phyloP scores from a whole-genome alignment of 2,888 invertebrate genomes.

The Ochropacha duplaris region DNA sequence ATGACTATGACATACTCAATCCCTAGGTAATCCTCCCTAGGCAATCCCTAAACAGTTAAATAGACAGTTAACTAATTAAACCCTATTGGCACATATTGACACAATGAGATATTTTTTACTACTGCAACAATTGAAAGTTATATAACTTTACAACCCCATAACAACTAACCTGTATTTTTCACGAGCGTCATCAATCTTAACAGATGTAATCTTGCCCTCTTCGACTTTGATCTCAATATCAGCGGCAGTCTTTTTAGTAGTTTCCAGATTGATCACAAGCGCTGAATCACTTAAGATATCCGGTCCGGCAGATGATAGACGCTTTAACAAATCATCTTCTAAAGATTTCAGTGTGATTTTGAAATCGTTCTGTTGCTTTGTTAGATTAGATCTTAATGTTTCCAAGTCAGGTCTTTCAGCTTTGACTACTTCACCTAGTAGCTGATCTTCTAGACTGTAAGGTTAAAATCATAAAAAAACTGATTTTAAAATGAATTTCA shows the following conservation, averaged over 20 bases:
- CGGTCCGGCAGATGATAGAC: slow-evolving; percentile 94
- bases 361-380: slow-evolving; percentile 96
- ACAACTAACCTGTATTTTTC: slow-evolving; percentile 88
- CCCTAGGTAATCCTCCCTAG: too few species aligned
- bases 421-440: slow-evolving; percentile 96
- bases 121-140: too few species aligned
- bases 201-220: slow-evolving; percentile 93
- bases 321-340: slow-evolving; percentile 94
- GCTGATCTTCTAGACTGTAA: slow-evolving; percentile 91
- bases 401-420: slow-evolving; percentile 96
- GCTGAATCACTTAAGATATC: slow-evolving; percentile 95
- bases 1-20: too few species aligned
- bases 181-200: slow-evolving; percentile 94
- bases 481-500: too few species aligned
- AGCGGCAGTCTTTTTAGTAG: slow-evolving; percentile 95
- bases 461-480: neutral
- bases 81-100: too few species aligned
- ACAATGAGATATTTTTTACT: too few species aligned
- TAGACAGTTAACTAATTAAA: too few species aligned
- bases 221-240: slow-evolving; percentile 94
- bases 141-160: neutral
- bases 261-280: slow-evolving; percentile 95
- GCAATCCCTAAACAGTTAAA: too few species aligned
- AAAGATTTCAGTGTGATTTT: slow-evolving; percentile 95
- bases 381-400: slow-evolving; percentile 89